Conservation (phyloP, 2,113 vertebrate genomes). For the Perccottus glenii region DNA sequence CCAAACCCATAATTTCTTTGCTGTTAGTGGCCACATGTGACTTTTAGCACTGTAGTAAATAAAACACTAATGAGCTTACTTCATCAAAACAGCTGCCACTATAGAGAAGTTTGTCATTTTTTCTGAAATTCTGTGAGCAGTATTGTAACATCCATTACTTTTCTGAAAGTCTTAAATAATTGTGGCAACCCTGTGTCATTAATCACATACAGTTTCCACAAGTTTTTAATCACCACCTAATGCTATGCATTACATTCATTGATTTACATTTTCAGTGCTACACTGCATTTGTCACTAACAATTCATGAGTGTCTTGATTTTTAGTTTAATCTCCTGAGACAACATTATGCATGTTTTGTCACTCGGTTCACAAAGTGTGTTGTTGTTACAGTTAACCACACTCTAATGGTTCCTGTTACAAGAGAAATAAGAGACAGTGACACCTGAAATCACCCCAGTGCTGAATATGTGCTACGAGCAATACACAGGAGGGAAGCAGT, state of each 20-base stretch:
- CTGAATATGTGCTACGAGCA: conserved; percentile 14
- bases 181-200: neutral
- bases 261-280: conserved; percentile 1
- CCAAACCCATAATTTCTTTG: neutral
- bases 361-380: no score
- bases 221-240: conserved; percentile 1
- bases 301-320: conserved; percentile 7
- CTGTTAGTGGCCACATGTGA: neutral
- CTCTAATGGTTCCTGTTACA: conserved; percentile 3
- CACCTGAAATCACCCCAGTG: conserved; percentile 26
- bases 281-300: neutral
- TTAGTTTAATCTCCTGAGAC: neutral
- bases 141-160: neutral
- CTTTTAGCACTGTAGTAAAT: neutral
- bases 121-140: neutral
- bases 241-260: neutral
- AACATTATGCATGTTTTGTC: no score
- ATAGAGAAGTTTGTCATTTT: neutral
- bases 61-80: neutral
- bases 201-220: neutral
- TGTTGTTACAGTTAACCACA: neutral
- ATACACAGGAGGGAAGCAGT: conserved; percentile 14
- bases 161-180: neutral
- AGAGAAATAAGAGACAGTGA: neutral
- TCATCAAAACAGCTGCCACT: neutral